phyloP scores from a whole-genome alignment of 2,888 invertebrate genomes.

The Malthinus flaveolus region DNA sequence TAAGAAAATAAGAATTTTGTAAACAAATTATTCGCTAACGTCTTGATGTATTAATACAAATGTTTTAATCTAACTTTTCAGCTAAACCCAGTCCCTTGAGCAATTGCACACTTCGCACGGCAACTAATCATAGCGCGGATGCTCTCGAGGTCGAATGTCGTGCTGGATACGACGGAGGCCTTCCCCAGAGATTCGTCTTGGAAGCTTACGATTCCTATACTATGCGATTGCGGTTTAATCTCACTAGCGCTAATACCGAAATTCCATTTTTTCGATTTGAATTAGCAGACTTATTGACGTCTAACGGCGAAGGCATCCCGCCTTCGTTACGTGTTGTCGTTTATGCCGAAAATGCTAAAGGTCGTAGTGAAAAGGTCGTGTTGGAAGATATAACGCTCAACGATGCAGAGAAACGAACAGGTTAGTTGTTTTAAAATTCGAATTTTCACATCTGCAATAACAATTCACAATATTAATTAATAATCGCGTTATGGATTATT shows the following conservation, averaged over 20 bases:
- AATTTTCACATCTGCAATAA: not conserved
- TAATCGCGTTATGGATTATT: not conserved
- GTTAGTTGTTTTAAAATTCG: slow-evolving; percentile 54
- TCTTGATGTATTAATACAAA: not conserved
- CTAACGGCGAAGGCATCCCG: slow-evolving; percentile 50
- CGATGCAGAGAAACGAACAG: slow-evolving; percentile 83
- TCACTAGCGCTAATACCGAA: slow-evolving; percentile 57
- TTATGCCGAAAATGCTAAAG: slow-evolving; percentile 84
- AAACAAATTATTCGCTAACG: not conserved
- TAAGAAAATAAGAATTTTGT: slow-evolving; percentile 22
- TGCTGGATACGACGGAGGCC: slow-evolving; percentile 86
- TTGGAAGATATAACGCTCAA: slow-evolving; percentile 86
- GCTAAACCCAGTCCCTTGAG: slow-evolving; percentile 81
- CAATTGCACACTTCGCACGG: slow-evolving; percentile 81
- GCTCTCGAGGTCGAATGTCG: slow-evolving; percentile 80
- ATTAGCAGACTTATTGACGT: slow-evolving; percentile 64
- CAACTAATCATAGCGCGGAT: slow-evolving; percentile 62
- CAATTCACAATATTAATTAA: not conserved
- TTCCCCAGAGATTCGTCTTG: slow-evolving; percentile 81
- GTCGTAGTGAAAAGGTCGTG: slow-evolving; percentile 78
- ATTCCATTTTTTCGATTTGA: slow-evolving; percentile 66
- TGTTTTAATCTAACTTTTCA: slow-evolving; percentile 44
- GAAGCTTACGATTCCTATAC: slow-evolving; percentile 80
- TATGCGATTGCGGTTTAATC: slow-evolving; percentile 70
- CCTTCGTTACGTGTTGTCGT: slow-evolving; percentile 76